Percentiles rank a stretch among this genome's conserved stretches.
Conservation (phyloP, 2,113 vertebrate genomes). For the Todiramphus saurophagus region DNA sequence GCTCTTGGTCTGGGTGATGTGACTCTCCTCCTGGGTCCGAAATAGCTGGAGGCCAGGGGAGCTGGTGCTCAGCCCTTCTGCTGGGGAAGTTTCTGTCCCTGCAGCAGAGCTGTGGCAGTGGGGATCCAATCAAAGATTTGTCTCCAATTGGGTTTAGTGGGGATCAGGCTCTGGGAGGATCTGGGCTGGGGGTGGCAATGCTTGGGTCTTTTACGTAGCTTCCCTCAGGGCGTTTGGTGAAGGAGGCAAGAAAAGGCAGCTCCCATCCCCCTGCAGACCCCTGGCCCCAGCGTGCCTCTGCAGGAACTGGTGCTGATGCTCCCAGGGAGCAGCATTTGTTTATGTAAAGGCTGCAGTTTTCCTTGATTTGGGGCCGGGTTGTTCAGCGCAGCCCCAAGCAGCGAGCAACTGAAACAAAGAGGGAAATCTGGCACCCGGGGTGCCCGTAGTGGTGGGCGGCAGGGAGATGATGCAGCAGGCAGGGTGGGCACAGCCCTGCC, state of each 20-base stretch:
- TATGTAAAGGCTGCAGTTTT: background rate
- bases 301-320: background rate
- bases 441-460: fast-evolving
- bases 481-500: background rate
- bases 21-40: background rate
- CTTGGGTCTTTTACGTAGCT: background rate
- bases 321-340: background rate
- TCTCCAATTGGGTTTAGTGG: background rate
- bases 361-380: background rate
- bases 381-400: background rate
- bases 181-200: background rate
- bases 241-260: background rate
- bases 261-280: background rate
- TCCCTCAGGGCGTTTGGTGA: fast-evolving
- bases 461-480: background rate
- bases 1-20: background rate
- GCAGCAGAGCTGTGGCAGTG: background rate
- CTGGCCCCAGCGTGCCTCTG: background rate
- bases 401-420: background rate
- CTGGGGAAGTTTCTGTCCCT: background rate
- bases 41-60: background rate
- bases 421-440: background rate
- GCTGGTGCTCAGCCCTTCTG: background rate
- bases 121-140: background rate
- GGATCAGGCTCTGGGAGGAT: too few relatives aligned